Evolutionary conservation across 2,797 vertebrate species (phyloP), one percentile per base, ranked within the genome.

Genomic region (Molossus molossus): DNA sequence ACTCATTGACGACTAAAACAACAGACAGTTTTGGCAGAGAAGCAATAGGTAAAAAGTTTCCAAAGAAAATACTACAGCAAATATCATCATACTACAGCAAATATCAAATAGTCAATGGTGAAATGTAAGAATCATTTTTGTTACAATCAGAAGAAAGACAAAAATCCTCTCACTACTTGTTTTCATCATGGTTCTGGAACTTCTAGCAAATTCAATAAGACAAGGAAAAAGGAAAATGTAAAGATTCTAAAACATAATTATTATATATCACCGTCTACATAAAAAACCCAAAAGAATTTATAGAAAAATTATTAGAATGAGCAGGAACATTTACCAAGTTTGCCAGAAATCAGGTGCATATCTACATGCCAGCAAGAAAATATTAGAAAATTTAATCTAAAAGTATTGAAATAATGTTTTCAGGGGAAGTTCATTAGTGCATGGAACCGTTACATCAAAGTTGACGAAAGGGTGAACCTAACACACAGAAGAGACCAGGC

Each of bases 341-440:
- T 53, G 18, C 20, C 40, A 67, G 73, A 73, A 86, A 86, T 77
- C 18, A 45, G 33, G 2, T 84, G 4, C 5, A 58, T 67, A 15
- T 45, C 10, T 67, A 12, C 58, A 25, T 90, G 53, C 50, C 53
- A 55, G 55, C 9, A 62, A 75, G 72, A 82, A 73, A 17, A 33
- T 21, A 23, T 87, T 69, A 53, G 69, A 92, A 77, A 87, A 77
- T 80, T 86, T 48, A 89, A 69, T 88, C 77, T 50, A 29, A 57
- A 84, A 69, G 40, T 50, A 37, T 25, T 29, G 15, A 40, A 67
- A 40, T 95, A 75, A 67, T 57, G 58, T 89, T 48, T 72, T 72
- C 3, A 8, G 45, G 45, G 33, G 21, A 40, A 23, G 62, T 72
- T 84, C 45, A 29, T 83, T 20, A 33, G 45, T 29, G 25, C 45